A percentile compares a stretch with the other conserved stretches of the same genome.
Conservation (phyloP, 2,113 vertebrate genomes). For the Paradoxurus hermaphroditus region DNA sequence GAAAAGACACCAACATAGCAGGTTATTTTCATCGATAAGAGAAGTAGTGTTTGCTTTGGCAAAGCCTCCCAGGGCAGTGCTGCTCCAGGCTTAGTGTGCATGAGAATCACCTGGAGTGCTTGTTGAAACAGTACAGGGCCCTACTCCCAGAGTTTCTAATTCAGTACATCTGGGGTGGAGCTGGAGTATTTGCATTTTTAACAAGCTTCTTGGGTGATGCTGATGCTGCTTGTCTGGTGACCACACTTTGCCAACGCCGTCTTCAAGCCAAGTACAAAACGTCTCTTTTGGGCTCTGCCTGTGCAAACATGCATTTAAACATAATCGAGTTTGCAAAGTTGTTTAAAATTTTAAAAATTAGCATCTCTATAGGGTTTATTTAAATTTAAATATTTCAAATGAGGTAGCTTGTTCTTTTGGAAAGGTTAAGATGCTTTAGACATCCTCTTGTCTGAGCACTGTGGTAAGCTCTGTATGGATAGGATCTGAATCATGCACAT, state of each 20-base stretch:
- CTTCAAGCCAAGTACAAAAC: neutral
- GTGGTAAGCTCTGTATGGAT: neutral
- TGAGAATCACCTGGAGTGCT: neutral
- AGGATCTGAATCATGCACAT: neutral
- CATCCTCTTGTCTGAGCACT: neutral
- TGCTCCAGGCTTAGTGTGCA: neutral
- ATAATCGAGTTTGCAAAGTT: neutral
- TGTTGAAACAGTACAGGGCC: neutral
- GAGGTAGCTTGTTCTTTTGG: neutral
- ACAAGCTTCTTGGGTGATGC: neutral
- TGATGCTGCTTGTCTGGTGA: neutral
- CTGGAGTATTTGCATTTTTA: neutral
- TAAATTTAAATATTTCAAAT: neutral
- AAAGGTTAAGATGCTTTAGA: neutral
- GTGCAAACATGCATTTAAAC: neutral
- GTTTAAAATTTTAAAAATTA: neutral
- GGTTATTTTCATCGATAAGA: neutral
- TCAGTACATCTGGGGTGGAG: neutral
- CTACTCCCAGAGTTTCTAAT: neutral
- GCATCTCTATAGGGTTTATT: neutral
- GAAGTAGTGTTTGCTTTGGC: neutral
- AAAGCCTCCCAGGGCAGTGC: neutral
- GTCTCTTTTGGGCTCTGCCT: neutral
- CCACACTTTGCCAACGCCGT: neutral
- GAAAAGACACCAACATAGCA: neutral